These are phyloP conservation scores for Microplitis demolitor DNA, from an alignment of 1,140 invertebrate genomes.

Conservation along the genomic window DNA sequence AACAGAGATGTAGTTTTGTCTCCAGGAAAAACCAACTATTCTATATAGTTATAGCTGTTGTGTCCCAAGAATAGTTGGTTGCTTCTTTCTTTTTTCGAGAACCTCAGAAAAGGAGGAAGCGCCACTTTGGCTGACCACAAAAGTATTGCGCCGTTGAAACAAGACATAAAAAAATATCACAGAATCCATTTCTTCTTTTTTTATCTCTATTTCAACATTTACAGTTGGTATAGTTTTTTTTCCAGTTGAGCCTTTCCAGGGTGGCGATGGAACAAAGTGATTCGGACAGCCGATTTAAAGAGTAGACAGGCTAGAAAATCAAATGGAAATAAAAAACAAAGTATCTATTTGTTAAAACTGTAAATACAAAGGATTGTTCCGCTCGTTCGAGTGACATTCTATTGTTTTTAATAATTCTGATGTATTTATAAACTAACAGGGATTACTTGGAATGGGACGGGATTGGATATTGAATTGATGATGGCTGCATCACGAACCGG, in stretches of 20 bases:
- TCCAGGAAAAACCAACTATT: neutral
- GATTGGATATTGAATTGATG: constrained; percentile 12
- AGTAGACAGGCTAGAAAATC: neutral
- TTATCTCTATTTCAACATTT: neutral
- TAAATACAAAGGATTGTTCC: neutral
- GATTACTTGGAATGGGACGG: too few species aligned
- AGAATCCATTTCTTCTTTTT: neutral
- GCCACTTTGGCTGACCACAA: neutral
- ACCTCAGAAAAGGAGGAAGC: neutral
- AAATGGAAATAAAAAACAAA: neutral
- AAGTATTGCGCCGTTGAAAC: neutral
- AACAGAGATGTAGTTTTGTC: neutral
- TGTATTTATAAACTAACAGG: too few species aligned
- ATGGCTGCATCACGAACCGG: neutral
- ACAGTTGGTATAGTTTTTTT: too few species aligned
- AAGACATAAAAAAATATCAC: neutral
- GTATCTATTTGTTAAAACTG: neutral
- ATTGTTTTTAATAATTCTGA: constrained; percentile 5
- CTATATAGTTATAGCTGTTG: neutral
- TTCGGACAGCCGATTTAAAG: neutral
- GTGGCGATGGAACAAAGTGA: neutral
- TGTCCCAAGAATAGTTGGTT: constrained; percentile 1
- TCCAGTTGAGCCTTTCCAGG: neutral
- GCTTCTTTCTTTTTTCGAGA: neutral
- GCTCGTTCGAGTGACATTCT: constrained; percentile 7